Conservation (phyloP, 2,113 vertebrate species). For the Bubo scandiacus region DNA sequence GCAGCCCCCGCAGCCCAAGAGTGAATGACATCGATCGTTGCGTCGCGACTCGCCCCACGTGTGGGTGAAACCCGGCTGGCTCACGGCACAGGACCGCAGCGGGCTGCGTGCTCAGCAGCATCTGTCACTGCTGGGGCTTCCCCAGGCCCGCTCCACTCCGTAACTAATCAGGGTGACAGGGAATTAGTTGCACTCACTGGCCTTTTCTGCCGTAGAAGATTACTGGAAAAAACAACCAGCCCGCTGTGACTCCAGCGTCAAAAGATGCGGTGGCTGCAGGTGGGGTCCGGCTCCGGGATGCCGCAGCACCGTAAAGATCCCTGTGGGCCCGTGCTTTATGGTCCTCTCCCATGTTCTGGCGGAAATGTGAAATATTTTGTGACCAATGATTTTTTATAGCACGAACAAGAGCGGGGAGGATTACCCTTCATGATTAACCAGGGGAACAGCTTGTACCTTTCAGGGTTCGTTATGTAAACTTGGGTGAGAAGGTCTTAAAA, state of each 20-base stretch:
- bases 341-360: neutral
- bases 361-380: slow-evolving; percentile 28
- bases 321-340: neutral
- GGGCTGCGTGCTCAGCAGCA: accelerated
- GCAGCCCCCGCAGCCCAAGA: neutral
- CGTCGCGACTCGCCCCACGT: accelerated
- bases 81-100: too few relatives aligned
- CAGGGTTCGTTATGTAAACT: slow-evolving; percentile 21
- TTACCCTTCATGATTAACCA: neutral
- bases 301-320: neutral
- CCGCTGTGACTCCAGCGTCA: neutral
- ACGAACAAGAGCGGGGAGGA: neutral
- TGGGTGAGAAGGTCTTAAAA: slow-evolving; percentile 50
- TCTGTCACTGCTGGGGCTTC: neutral
- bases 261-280: neutral
- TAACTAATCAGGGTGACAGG: neutral
- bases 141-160: neutral
- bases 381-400: neutral
- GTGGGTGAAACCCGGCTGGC: too few relatives aligned
- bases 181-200: neutral
- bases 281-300: too few relatives aligned
- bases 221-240: neutral
- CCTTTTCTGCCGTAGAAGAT: neutral
- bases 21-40: accelerated
- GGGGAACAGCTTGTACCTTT: slow-evolving; percentile 29